phyloP scores from a whole-genome alignment of 1,140 invertebrate species.

The Drosophila nannoptera region DNA sequence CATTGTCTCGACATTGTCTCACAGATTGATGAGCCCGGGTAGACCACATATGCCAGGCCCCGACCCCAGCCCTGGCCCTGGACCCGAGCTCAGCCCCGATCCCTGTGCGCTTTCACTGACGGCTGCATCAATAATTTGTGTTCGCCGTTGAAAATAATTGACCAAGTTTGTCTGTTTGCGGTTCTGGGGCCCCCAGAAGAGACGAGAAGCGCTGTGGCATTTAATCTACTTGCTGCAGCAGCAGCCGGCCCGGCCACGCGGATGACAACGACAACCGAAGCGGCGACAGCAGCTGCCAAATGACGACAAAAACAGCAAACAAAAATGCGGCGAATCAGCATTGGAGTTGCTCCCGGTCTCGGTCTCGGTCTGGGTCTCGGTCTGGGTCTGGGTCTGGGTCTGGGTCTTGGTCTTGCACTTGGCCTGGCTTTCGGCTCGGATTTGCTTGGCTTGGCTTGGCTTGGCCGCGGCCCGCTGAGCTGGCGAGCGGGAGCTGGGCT shows the following conservation, averaged over 20 bases:
- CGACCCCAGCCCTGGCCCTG: neutral
- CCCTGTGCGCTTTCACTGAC: slow-evolving; percentile 28
- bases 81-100: neutral
- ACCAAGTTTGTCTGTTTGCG: slow-evolving; percentile 78
- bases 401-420: slow-evolving; percentile 2
- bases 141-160: slow-evolving; percentile 77
- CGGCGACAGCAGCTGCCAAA: slow-evolving; percentile 43
- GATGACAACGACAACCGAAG: slow-evolving; percentile 67
- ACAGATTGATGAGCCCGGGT: slow-evolving; percentile 64
- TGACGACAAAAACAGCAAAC: slow-evolving; percentile 19
- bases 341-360: neutral
- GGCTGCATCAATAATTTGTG: slow-evolving; percentile 74
- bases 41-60: slow-evolving; percentile 37
- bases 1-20: slow-evolving; percentile 63
- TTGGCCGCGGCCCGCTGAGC: too few species aligned
- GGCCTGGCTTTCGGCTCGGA: neutral
- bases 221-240: slow-evolving; percentile 70
- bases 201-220: slow-evolving; percentile 55
- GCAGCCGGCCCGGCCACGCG: slow-evolving; percentile 23
- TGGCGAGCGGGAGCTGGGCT: neutral
- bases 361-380: neutral
- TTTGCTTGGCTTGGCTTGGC: too few species aligned
- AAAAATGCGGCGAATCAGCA: slow-evolving; percentile 15
- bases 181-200: slow-evolving; percentile 29
- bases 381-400: too few species aligned